Evolutionary conservation across 2,797 vertebrate genomes (phyloP).

Genomic region (Pristis pectinata): DNA sequence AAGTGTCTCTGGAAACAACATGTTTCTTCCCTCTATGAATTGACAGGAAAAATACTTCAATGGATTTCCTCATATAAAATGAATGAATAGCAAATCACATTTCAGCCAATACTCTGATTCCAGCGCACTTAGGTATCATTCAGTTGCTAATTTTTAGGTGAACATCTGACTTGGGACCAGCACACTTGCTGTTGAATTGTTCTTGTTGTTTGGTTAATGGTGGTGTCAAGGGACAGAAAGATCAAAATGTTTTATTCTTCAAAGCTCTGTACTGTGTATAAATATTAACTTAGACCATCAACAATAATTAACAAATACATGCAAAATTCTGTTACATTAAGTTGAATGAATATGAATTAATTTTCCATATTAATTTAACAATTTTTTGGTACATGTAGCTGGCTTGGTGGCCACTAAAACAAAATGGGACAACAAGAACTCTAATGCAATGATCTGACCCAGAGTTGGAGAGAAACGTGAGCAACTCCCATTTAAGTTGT

Average conservation of each 20-base stretch:
- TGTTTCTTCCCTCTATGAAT: not conserved
- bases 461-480: not conserved
- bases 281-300: not conserved
- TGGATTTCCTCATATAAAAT: no score
- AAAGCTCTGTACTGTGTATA: not conserved
- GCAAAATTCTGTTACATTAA: not conserved
- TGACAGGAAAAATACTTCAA: no score
- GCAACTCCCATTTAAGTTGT: not conserved
- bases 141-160: not conserved
- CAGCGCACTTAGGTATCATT: not conserved
- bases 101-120: not conserved
- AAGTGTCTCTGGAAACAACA: not conserved
- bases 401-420: not conserved
- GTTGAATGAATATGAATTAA: not conserved
- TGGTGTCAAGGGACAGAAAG: not conserved
- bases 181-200: not conserved
- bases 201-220: not conserved
- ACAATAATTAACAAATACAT: not conserved
- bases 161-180: not conserved
- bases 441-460: not conserved
- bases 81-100: not conserved
- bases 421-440: not conserved
- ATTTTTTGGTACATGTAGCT: not conserved
- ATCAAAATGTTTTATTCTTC: not conserved
- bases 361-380: not conserved